phyloP scores from a whole-genome alignment of 2,888 invertebrate species.

The Adelphocoris suturalis region DNA sequence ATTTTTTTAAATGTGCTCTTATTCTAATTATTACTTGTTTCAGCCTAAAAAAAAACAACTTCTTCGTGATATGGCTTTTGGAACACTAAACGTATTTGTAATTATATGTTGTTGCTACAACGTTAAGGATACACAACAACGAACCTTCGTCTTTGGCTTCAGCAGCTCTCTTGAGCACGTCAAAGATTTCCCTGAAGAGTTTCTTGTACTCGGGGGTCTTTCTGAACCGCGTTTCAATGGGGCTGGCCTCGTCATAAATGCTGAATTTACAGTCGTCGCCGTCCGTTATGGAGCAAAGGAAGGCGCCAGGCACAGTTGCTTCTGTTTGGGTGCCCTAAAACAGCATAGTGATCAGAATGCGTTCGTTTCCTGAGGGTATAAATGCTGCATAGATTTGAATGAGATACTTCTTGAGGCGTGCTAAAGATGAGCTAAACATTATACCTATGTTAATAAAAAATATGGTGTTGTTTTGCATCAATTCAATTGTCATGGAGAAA shows the following conservation, averaged over 20 bases:
- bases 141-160: constrained; percentile 80
- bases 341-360: not conserved
- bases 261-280: constrained; percentile 92
- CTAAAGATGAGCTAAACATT: too few relatives aligned
- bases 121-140: not conserved
- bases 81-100: too few relatives aligned
- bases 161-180: constrained; percentile 89
- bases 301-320: constrained; percentile 85
- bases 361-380: not conserved
- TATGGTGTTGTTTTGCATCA: too few relatives aligned
- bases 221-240: constrained; percentile 88
- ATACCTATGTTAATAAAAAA: too few relatives aligned
- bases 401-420: too few relatives aligned
- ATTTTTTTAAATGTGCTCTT: too few relatives aligned
- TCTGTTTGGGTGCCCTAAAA: constrained; percentile 87
- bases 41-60: too few relatives aligned
- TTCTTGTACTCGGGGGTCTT: constrained; percentile 90
- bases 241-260: constrained; percentile 89
- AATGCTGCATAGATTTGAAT: too few relatives aligned
- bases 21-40: too few relatives aligned
- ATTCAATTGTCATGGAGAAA: too few relatives aligned
- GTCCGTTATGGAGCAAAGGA: constrained; percentile 90
- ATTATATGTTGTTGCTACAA: too few relatives aligned
- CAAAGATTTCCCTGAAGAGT: constrained; percentile 90
- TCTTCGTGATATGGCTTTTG: too few relatives aligned